Evolutionary conservation across 2,113 vertebrate species (phyloP).

Genomic region (Hippocampus mohnikei): DNA sequence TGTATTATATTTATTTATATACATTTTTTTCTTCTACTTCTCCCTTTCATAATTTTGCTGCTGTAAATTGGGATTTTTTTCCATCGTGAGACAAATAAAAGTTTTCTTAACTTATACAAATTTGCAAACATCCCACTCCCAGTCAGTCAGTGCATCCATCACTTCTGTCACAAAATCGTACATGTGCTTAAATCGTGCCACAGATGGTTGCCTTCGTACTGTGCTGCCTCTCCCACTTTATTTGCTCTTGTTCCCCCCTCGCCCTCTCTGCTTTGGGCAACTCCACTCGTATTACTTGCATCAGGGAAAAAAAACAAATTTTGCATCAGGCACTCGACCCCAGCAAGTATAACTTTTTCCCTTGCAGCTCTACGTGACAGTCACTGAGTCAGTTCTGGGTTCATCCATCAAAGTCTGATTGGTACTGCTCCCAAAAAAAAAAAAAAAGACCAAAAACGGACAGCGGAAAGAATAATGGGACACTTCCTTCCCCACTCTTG

Average conservation of each 20-base stretch:
- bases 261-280: not conserved
- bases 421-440: not conserved
- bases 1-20: no score
- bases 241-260: not conserved
- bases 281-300: not conserved
- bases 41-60: no score
- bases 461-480: constrained; percentile 4
- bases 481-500: constrained; percentile 1
- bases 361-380: not conserved
- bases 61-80: no score
- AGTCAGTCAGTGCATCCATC: not conserved
- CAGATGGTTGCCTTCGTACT: not conserved
- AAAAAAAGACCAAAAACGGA: not conserved
- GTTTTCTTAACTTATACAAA: no score
- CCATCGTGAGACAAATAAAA: no score
- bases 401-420: constrained; percentile 4
- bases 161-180: not conserved
- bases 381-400: not conserved
- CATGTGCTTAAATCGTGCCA: not conserved
- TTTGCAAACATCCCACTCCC: no score
- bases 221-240: not conserved
- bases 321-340: not conserved
- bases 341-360: not conserved
- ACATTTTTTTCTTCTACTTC: no score
- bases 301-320: not conserved